Evolutionary conservation across 2,113 vertebrate genomes (phyloP).

Genomic region (Clinocottus analis): DNA sequence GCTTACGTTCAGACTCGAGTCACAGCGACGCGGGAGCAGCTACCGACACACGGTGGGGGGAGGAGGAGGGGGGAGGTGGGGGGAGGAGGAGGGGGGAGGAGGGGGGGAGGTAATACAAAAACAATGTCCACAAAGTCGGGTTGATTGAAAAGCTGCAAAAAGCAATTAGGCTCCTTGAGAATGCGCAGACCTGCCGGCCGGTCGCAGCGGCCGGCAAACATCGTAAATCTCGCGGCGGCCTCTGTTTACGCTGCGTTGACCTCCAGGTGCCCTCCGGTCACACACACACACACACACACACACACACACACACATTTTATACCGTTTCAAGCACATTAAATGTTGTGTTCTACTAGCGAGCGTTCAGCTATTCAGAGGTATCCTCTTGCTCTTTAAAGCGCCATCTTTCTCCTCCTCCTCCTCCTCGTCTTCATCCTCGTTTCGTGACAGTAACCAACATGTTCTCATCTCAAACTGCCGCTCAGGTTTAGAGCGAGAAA

Average conservation of each 20-base stretch:
- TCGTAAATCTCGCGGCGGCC: slow-evolving; percentile 78
- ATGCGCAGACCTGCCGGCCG: slow-evolving; percentile 75
- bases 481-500: too few species aligned
- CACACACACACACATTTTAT: too few species aligned
- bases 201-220: slow-evolving; percentile 78
- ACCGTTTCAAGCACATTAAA: too few species aligned
- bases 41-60: slow-evolving; percentile 40
- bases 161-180: slow-evolving; percentile 83
- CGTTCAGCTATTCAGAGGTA: too few species aligned
- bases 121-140: slow-evolving; percentile 56
- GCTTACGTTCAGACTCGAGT: slow-evolving; percentile 44
- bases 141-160: slow-evolving; percentile 86
- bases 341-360: too few species aligned
- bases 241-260: slow-evolving; percentile 80
- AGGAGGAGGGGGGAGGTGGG: not conserved
- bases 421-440: too few species aligned
- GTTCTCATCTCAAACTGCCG: too few species aligned
- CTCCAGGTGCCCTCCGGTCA: slow-evolving; percentile 64
- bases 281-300: too few species aligned
- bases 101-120: slow-evolving; percentile 47
- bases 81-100: slow-evolving; percentile 13
- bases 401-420: too few species aligned
- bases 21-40: slow-evolving; percentile 33
- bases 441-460: too few species aligned
- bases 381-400: too few species aligned